Percentiles rank a stretch among this genome's conserved stretches.
phyloP scores from a whole-genome alignment of 2,797 vertebrate species.

The Cynopterus sphinx region DNA sequence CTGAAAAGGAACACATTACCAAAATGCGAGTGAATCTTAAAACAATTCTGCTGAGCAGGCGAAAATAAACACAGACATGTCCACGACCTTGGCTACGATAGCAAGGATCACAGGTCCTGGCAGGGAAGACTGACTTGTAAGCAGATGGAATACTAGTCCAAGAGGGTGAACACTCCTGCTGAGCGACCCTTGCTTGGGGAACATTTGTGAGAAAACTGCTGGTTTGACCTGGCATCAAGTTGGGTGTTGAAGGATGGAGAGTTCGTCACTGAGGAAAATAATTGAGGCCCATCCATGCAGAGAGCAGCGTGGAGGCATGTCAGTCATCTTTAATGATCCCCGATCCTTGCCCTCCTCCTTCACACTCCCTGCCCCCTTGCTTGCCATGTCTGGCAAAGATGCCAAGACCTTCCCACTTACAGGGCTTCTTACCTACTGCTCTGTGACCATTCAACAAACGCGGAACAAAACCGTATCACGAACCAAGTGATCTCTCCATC shows the following conservation, averaged over 20 bases:
- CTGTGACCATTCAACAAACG: background rate
- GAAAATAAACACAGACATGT: background rate
- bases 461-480: background rate
- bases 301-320: accelerated
- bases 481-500: background rate
- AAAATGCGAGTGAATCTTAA: background rate
- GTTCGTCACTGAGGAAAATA: background rate
- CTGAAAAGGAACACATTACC: background rate
- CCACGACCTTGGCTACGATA: background rate
- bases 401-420: background rate
- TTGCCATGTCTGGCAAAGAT: background rate
- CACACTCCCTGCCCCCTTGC: accelerated
- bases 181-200: background rate
- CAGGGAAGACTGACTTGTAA: background rate
- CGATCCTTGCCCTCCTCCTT: accelerated
- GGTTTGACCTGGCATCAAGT: background rate
- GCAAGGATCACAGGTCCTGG: background rate
- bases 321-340: background rate
- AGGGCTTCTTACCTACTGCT: background rate
- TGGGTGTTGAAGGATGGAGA: background rate
- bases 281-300: accelerated
- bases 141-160: background rate
- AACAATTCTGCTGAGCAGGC: background rate
- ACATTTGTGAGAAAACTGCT: background rate
- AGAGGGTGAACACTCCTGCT: background rate